Conservation (phyloP, 2,888 invertebrate species). For the Pemphredon lugubris region DNA sequence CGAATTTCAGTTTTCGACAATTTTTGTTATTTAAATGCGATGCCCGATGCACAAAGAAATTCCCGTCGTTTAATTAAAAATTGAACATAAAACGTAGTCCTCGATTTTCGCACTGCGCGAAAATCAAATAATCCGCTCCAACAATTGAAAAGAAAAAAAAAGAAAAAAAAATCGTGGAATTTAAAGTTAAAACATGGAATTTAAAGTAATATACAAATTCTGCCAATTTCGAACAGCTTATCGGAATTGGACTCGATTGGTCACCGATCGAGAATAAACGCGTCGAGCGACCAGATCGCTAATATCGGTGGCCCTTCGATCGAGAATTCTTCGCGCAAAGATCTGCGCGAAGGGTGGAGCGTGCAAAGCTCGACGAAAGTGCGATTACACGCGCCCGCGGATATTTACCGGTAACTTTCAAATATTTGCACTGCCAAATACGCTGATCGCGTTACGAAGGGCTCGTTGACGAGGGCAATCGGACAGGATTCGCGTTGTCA, state of each 20-base stretch:
- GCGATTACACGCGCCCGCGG: constrained; percentile 15
- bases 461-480: constrained; percentile 26
- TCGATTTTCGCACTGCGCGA: no score
- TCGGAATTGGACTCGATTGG: no score
- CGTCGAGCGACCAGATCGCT: not conserved
- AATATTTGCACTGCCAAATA: constrained; percentile 30
- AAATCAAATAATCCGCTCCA: no score
- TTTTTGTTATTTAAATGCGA: no score
- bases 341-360: not conserved
- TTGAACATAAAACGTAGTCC: no score
- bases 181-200: no score
- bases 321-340: constrained; percentile 6
- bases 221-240: no score
- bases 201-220: no score
- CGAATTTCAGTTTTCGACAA: no score
- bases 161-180: not conserved
- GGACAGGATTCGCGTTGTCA: not conserved
- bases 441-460: constrained; percentile 15
- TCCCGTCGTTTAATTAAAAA: no score
- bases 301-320: constrained; percentile 9
- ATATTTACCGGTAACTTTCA: constrained; percentile 13
- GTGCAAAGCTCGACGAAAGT: constrained; percentile 3
- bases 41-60: no score
- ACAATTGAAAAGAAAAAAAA: no score
- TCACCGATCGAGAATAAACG: constrained; percentile 28